A percentile compares a stretch with the other conserved stretches of the same genome.
Conservation (phyloP, 1,140 invertebrate species). For the Saccostrea glomerata region DNA sequence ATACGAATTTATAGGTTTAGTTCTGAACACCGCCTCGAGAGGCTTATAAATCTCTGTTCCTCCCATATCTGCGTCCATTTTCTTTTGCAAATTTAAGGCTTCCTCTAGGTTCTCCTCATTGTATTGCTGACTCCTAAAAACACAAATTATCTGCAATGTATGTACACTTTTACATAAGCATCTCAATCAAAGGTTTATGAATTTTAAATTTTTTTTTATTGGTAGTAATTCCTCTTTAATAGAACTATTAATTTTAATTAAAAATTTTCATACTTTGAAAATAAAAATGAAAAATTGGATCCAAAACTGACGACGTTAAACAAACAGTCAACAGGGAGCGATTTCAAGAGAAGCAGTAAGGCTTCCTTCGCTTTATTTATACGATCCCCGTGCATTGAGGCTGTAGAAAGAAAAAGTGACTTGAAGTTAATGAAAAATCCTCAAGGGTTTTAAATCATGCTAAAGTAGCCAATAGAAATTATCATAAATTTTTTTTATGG, state of each 20-base stretch:
- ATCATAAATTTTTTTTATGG: neutral
- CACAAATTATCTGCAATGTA: neutral
- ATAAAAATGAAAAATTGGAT: neutral
- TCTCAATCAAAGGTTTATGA: too few species aligned
- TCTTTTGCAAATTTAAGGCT: constrained; percentile 56
- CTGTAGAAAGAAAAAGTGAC: neutral
- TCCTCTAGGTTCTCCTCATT: constrained; percentile 56
- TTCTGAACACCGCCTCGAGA: constrained; percentile 70
- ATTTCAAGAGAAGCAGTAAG: constrained; percentile 46
- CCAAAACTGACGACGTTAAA: constrained; percentile 51
- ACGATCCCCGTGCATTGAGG: constrained; percentile 33
- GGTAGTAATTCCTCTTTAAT: too few species aligned
- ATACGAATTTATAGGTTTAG: constrained; percentile 67
- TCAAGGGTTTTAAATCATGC: too few species aligned
- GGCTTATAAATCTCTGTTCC: constrained; percentile 78
- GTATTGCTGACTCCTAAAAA: constrained; percentile 61
- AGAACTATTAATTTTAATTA: too few species aligned
- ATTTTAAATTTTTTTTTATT: too few species aligned
- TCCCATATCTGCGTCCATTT: constrained; percentile 73
- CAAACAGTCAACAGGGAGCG: constrained; percentile 39
- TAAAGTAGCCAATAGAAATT: neutral
- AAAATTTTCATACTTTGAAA: constrained; percentile 39
- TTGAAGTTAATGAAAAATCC: too few species aligned
- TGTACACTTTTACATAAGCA: too few species aligned
- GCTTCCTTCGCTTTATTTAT: constrained; percentile 49